Conservation (phyloP, 2,888 invertebrate genomes). For the Leptarthrus brevirostris region DNA sequence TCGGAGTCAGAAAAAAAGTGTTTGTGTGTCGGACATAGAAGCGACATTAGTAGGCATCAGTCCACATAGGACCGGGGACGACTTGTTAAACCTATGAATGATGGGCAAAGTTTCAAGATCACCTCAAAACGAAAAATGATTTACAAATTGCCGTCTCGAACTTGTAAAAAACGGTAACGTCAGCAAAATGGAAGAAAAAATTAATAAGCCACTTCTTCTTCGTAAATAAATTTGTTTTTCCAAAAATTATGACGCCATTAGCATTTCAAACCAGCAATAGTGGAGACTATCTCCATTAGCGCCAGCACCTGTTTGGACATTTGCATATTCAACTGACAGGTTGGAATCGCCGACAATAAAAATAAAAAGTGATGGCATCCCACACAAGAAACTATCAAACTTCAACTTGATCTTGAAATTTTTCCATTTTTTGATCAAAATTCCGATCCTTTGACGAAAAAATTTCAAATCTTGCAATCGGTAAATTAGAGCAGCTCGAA, state of each 20-base stretch:
- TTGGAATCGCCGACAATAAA: neutral
- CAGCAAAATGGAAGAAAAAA: conserved; percentile 7
- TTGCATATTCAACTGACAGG: conserved; percentile 5
- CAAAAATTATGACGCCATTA: conserved; percentile 9
- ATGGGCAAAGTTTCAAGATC: conserved; percentile 9
- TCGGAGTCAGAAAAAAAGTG: neutral
- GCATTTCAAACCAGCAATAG: neutral
- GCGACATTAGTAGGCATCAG: neutral
- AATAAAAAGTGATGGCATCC: conserved; percentile 28
- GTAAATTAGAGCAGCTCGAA: too few relatives aligned
- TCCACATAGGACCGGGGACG: neutral
- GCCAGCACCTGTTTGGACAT: conserved; percentile 28
- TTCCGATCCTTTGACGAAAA: conserved; percentile 1
- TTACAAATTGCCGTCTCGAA: neutral
- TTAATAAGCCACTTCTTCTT: conserved; percentile 10
- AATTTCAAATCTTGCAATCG: too few relatives aligned
- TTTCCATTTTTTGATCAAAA: conserved; percentile 14
- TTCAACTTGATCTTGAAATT: conserved; percentile 37
- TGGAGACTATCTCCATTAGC: conserved; percentile 1
- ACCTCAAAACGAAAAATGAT: conserved; percentile 13
- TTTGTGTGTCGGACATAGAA: neutral
- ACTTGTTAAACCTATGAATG: neutral
- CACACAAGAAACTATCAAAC: neutral
- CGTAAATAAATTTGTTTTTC: conserved; percentile 24
- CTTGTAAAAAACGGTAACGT: too few relatives aligned